phyloP scores from a whole-genome alignment of 2,113 vertebrate species.

The Saimiri boliviensis region DNA sequence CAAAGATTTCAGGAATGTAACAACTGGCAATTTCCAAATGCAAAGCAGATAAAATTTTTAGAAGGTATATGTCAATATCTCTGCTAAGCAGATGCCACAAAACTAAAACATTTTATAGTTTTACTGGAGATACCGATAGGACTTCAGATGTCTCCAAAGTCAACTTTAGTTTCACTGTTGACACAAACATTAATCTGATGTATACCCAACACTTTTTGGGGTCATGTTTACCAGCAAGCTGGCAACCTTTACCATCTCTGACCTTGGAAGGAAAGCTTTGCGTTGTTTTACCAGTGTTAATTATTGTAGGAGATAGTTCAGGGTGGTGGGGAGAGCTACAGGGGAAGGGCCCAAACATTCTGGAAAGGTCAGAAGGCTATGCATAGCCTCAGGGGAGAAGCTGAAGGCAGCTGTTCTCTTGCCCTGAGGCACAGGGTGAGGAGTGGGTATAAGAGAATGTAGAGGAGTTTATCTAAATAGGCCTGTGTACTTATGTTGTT shows the following conservation, averaged over 20 bases:
- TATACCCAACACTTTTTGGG: background rate
- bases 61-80: slow-evolving; percentile 81
- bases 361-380: too few species aligned
- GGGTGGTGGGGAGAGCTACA: too few species aligned
- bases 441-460: too few species aligned
- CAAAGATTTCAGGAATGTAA: slow-evolving; percentile 75
- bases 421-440: too few species aligned
- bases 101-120: slow-evolving; percentile 61
- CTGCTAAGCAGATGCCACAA: slow-evolving; percentile 71
- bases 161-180: slow-evolving; percentile 90
- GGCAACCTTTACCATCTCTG: background rate
- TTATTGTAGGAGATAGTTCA: too few species aligned
- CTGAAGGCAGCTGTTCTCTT: too few species aligned
- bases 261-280: background rate
- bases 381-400: too few species aligned
- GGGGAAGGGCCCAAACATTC: too few species aligned
- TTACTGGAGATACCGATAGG: slow-evolving; percentile 73
- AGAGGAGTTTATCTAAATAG: too few species aligned
- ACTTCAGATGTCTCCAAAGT: slow-evolving; percentile 66
- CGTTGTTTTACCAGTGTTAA: background rate
- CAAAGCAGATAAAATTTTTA: slow-evolving; percentile 71
- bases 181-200: slow-evolving; percentile 91
- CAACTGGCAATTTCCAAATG: slow-evolving; percentile 66
- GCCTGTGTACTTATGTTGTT: too few species aligned
- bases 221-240: background rate